Base-by-base conservation (phyloP, 2,113 vertebrate genomes). In the Notiomystis cincta region DNA sequence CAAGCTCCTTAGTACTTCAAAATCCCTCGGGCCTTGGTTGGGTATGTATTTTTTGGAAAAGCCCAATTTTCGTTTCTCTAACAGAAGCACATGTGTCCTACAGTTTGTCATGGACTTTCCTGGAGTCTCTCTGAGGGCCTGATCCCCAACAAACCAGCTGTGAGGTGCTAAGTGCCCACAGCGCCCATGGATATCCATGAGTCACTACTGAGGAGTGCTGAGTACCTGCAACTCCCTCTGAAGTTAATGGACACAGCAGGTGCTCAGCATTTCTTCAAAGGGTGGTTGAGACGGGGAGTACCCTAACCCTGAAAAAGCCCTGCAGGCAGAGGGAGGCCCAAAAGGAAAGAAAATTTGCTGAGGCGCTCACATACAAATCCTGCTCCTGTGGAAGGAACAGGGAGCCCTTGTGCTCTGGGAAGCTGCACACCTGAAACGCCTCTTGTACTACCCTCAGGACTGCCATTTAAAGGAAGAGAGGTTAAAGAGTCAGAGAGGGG, bases 41-140 rank as follows among this genome's bases (percentile, higher is more conserved):
- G 40, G 33, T 9, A 8, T 91, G 31, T 71, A 44, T 92, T 33
- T 95, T 94, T 93, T 62, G 15, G 51, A 95, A 92, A 93, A 96
- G 65, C 9, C 35, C 21, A 19, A 28, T 64, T 81, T 92, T 25
- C 54, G 28, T 81, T 93, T 90, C 71, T 94, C 72, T 93, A 48
- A 48, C 48, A 76, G 69, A 87, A 67, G 31, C 42, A 64, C 50
- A 42, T 8, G 16, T 80, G 67, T 88, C 71, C 76, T 70, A 60
- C 64, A 83, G 31, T 71, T 93, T 92, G 54, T 56, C 40, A 9
- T 23, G 13, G 76, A 33, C 65, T 87, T 93, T 90, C 14, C 51
- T 6, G 0, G 57, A 88, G 82, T 30, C n/a, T 65, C 15, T 87
- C 45, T 27, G n/a, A 84, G 33, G 18, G 21, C 15, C n/a, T 72